These are phyloP conservation scores for Caranx melampygus DNA, from an alignment of 2,113 vertebrate species.

Conservation along the genomic window DNA sequence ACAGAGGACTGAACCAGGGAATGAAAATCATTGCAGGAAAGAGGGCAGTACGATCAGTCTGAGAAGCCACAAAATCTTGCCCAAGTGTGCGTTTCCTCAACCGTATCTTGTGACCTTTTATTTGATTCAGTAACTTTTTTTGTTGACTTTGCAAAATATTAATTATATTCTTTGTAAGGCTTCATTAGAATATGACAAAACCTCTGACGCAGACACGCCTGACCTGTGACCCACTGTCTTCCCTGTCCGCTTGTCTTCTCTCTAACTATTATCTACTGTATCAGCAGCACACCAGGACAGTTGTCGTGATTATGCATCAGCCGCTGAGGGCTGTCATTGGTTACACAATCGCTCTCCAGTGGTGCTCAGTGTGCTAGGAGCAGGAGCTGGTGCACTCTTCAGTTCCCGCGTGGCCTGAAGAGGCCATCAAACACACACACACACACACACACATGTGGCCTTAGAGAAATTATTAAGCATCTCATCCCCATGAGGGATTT, in stretches of 20 bases:
- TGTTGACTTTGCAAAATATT: constrained; percentile 20
- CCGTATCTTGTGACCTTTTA: constrained; percentile 5
- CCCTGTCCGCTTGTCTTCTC: constrained; percentile 40
- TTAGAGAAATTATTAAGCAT: neutral
- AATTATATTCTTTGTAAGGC: neutral
- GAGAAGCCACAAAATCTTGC: neutral
- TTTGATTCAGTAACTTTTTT: neutral
- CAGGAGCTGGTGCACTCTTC: neutral
- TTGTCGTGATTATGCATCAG: constrained; percentile 60
- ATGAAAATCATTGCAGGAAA: neutral
- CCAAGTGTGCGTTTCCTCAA: neutral
- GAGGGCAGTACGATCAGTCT: neutral
- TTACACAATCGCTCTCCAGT: constrained; percentile 62
- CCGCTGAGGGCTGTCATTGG: constrained; percentile 55
- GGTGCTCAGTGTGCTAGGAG: constrained; percentile 38
- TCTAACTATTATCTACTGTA: constrained; percentile 51
- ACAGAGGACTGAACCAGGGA: neutral
- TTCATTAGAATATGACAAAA: constrained; percentile 20
- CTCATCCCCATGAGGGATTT: constrained; percentile 1
- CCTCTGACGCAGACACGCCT: constrained; percentile 20
- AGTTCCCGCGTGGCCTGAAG: constrained; percentile 32
- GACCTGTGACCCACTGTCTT: constrained; percentile 53
- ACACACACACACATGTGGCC: constrained; percentile 12
- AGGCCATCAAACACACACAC: constrained; percentile 31
- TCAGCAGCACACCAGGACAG: constrained; percentile 63